Evolutionary conservation across 2,888 invertebrate genomes (phyloP), one percentile per base, ranked within the genome.

Genomic region (Synergus itoensis): DNA sequence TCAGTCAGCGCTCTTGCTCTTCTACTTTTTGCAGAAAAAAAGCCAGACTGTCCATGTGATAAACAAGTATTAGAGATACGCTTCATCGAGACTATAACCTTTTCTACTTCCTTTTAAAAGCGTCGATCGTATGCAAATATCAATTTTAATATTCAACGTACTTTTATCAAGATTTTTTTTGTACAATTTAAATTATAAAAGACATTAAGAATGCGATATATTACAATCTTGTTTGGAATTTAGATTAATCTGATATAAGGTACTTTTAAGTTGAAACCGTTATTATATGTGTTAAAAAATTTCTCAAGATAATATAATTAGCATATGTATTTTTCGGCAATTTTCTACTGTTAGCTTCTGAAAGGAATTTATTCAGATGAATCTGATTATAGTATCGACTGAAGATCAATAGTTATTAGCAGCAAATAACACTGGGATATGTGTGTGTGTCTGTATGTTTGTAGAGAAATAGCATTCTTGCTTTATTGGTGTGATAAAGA

Each of bases 1-100:
- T 73, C 73, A 73, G 53, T 73, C 73, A 73, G 12, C 36, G 73
- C 53, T 28, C 73, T 57, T 12, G 36, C 40, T 73, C 73, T 73
- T 73, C n/a, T 73, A 45, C 48, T 69, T 69, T 48, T 67, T 67
- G 40, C 40, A 4, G 16, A 9, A 43, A 21, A 69, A 73, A 73
- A n/a, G 36, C 12, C n/a, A 36, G n/a, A 7, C 53, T 57, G 40
- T 18, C 73, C 36, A 40, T 73, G 48, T n/a, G 36, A 36, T 36
- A 73, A 73, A 73, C 53, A 73, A 69, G 69, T 48, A 53, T 16
- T 69, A 67, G 28, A 62, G 14, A 28, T 14, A 11, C 12, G 36
- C 48, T 73, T 40, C 53, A 18, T 36, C 40, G 53, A 62, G 62
- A 28, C 4, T 12, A 73, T 73, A 73, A 57, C 36, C 53, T 18